Conservation (phyloP, 2,113 vertebrate genomes). For the Zosterops pallidus region DNA sequence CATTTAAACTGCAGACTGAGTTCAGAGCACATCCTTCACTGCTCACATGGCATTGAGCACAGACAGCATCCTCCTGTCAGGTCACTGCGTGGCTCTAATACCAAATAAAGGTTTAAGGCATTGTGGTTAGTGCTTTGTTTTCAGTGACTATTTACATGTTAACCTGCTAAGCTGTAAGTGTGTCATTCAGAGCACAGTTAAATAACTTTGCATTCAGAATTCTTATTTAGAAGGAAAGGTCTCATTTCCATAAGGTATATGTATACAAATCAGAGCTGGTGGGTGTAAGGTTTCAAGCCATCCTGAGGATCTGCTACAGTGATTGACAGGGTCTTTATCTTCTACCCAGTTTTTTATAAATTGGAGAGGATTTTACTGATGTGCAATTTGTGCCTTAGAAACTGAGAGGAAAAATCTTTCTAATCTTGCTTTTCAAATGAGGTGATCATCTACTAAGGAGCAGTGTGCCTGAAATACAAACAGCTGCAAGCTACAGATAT, state of each 20-base stretch:
- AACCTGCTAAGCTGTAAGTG: not conserved
- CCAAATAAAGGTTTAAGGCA: not conserved
- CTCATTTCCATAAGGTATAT: not conserved
- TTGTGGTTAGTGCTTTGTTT: not conserved
- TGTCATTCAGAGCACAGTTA: not conserved
- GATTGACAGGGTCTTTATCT: slow-evolving; percentile 11
- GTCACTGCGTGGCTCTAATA: not conserved
- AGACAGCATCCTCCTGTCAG: not conserved
- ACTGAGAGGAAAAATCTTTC: not conserved
- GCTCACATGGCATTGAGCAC: not conserved
- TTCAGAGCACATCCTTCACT: not conserved
- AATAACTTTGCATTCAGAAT: not conserved
- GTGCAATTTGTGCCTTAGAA: slow-evolving; percentile 2
- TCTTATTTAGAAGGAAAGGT: not conserved
- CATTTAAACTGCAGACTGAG: not conserved
- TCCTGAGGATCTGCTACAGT: not conserved
- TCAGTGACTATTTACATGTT: not conserved
- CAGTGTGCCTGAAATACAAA: not conserved
- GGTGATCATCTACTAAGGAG: not conserved
- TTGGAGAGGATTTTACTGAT: slow-evolving; percentile 2
- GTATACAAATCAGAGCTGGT: not conserved
- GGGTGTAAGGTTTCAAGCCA: not conserved
- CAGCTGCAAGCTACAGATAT: not conserved
- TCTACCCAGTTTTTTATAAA: not conserved
- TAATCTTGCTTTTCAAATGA: slow-evolving; percentile 17